Evolutionary conservation across 2,113 vertebrate species (phyloP).

Genomic region (Phalacrocorax brasilianus): DNA sequence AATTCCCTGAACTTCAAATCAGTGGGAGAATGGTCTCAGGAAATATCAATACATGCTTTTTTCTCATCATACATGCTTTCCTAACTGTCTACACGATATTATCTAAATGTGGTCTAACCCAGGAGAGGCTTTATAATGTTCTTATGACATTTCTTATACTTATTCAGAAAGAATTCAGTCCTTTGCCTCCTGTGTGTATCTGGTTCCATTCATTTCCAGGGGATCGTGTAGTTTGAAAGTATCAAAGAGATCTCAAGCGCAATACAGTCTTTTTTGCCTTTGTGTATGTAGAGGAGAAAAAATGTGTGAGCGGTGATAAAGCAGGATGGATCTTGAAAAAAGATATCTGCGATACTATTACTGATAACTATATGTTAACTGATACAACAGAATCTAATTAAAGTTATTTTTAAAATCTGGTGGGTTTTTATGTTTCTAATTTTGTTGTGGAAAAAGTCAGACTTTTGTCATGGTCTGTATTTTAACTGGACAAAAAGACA

Average conservation of each 20-base stretch:
- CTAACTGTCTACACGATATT: not conserved
- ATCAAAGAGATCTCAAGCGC: not conserved
- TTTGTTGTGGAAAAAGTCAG: not conserved
- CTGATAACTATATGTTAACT: not conserved
- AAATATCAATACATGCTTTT: not conserved
- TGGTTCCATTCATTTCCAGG: not conserved
- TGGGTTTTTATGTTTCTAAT: not conserved
- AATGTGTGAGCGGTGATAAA: not conserved
- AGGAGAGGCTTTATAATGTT: not conserved
- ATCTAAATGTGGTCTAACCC: not conserved
- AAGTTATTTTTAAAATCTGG: not conserved
- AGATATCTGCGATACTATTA: not conserved
- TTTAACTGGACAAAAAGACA: not conserved
- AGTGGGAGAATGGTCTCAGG: not conserved
- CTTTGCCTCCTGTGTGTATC: not conserved
- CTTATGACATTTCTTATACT: not conserved
- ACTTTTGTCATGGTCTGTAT: not conserved
- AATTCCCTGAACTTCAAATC: not conserved
- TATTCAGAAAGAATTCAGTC: not conserved
- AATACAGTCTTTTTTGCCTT: no score
- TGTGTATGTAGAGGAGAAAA: no score
- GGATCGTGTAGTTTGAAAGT: not conserved
- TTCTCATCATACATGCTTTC: not conserved
- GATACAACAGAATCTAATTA: not conserved
- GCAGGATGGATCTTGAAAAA: not conserved